Evolutionary conservation across 2,797 vertebrate genomes (phyloP).

Genomic region (Numenius phaeopus): DNA sequence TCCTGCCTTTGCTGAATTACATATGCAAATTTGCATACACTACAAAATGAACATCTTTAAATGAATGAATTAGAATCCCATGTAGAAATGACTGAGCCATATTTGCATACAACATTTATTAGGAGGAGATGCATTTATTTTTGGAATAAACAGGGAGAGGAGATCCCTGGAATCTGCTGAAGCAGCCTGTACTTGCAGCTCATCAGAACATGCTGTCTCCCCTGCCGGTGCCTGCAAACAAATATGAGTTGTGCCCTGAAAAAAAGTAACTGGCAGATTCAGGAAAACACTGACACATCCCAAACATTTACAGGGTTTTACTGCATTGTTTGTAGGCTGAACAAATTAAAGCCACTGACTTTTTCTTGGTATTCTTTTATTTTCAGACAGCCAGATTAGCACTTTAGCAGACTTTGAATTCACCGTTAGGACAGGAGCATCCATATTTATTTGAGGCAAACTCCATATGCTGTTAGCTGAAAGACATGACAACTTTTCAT

Average conservation of each 20-base stretch:
- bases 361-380: not conserved
- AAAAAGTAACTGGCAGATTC: not conserved
- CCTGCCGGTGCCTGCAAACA: conserved; percentile 21
- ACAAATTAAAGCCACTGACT: not conserved
- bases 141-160: conserved; percentile 44
- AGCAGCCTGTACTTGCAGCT: conserved; percentile 23
- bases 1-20: conserved; percentile 68
- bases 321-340: not conserved
- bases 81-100: conserved; percentile 42
- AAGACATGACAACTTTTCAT: not conserved
- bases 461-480: not conserved
- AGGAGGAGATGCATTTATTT: conserved; percentile 56
- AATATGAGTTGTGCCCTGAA: not conserved
- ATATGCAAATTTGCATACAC: conserved; percentile 56
- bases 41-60: conserved; percentile 63
- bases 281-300: not conserved
- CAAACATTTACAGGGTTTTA: not conserved
- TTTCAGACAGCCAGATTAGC: not conserved
- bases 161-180: conserved; percentile 56
- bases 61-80: conserved; percentile 64
- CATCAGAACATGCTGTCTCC: not conserved
- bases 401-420: not conserved
- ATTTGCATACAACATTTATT: conserved; percentile 71
- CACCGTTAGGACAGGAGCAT: not conserved
- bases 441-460: not conserved